Conservation (phyloP, 2,113 vertebrate species). For the Campylomormyrus tamandua region DNA sequence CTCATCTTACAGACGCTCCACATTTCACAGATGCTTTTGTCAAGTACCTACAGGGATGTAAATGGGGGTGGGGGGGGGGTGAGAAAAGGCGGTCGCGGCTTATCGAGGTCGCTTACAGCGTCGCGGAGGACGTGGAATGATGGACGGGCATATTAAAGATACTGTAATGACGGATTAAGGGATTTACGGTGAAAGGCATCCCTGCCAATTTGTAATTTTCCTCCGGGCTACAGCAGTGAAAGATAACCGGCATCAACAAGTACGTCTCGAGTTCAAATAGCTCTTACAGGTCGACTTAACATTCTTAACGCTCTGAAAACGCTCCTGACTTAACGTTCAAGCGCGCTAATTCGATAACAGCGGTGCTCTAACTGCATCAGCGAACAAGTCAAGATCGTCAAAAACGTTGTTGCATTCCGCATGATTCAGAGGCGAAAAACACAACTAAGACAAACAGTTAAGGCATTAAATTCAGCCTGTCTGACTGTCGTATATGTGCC, state of each 20-base stretch:
- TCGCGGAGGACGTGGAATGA: not conserved
- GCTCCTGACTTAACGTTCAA: not conserved
- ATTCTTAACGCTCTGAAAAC: not conserved
- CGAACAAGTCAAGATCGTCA: not conserved
- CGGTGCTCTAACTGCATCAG: not conserved
- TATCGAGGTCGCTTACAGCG: not conserved
- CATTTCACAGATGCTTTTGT: not conserved
- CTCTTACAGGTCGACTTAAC: slow-evolving; percentile 2
- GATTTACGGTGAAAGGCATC: slow-evolving; percentile 2
- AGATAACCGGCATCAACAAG: slow-evolving; percentile 3
- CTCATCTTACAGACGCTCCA: not conserved
- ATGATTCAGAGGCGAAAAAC: not conserved
- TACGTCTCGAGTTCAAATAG: not conserved
- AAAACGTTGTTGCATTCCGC: not conserved
- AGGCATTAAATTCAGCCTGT: not conserved
- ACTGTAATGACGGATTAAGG: slow-evolving; percentile 8
- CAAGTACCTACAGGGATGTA: slow-evolving; percentile 2
- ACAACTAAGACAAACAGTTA: not conserved
- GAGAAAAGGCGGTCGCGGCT: not conserved
- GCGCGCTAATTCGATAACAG: not conserved
- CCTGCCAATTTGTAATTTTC: not conserved
- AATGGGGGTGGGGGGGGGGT: not conserved
- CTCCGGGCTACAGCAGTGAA: not conserved
- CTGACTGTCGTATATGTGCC: not conserved
- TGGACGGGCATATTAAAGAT: not conserved